Base-by-base conservation (phyloP, 2,797 vertebrate species). In the Melanotaenia parkinsoni region DNA sequence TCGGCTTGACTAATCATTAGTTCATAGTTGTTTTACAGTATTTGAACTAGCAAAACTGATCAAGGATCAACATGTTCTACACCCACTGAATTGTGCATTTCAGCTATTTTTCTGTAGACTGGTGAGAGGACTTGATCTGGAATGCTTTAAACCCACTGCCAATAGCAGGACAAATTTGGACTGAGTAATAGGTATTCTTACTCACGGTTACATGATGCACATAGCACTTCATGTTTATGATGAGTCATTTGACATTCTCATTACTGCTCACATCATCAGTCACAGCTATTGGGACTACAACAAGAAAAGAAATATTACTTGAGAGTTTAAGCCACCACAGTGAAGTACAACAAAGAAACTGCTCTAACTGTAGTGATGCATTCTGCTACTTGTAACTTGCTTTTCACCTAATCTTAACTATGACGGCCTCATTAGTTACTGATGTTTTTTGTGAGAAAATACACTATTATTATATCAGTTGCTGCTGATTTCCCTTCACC, bases 221-320 rank as follows among this genome's bases (percentile, higher is more conserved):
- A 66, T 47, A 63, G 51, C 59, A 37, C 69, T 81, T 75, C 64
- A 81, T 86, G 80, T 83, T 83, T 78, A 79, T 74, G 78, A 83
- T 74, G 73, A 87, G 35, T 88, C 85, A 89, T 87, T 84, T 89
- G 89, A 87, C 86, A 81, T 86, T 85, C 74, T 83, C 74, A 56
- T 84, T 53, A 80, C 65, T 67, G 60, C 58, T 81, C 77, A 72
- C 76, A 79, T 63, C 77, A 79, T 76, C 77, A 79, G 74, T 81
- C 79, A 74, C 74, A 77, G 63, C 66, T 69, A 73, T 77, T 59
- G 74, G 71, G 47, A 73, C 71, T 40, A 63, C 47, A 69, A 53
- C 59, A 76, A 60, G 72, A 24, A 74, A 67, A 85, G 67, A 77
- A 69, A 79, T 43, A 80, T 59, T 61, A 72, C 76, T 72, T 37